These are phyloP conservation scores for Scolopax bukidnonensis DNA, from an alignment of 2,797 vertebrate species.

Conservation along the genomic window DNA sequence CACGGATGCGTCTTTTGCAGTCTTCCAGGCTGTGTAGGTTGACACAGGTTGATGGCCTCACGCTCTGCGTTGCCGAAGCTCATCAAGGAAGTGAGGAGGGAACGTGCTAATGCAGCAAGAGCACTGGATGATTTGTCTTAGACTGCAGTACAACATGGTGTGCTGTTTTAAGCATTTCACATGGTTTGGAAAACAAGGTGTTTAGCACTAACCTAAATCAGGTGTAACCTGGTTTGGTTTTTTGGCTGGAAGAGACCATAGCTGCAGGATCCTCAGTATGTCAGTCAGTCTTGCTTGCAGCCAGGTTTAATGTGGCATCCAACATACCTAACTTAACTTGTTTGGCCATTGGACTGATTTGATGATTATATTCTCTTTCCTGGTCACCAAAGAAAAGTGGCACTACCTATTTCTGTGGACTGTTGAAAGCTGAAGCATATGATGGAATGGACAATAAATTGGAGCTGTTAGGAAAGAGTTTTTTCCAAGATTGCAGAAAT, in stretches of 20 bases:
- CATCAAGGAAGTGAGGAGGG: not conserved
- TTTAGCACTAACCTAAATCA: not conserved
- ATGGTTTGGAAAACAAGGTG: not conserved
- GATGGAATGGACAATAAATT: not conserved
- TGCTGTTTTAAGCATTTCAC: not conserved
- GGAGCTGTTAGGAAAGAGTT: not conserved
- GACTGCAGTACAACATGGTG: not conserved
- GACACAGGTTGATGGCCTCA: rapidly evolving
- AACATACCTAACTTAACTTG: rapidly evolving
- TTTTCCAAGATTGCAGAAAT: not conserved
- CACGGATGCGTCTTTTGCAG: not conserved
- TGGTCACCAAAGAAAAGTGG: not conserved
- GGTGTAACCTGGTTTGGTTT: rapidly evolving
- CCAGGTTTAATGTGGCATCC: not conserved
- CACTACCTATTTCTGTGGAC: rapidly evolving
- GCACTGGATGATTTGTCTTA: not conserved
- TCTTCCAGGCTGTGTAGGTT: not conserved
- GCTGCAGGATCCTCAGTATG: not conserved
- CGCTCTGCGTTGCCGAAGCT: rapidly evolving
- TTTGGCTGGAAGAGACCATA: not conserved
- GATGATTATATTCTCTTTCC: not conserved
- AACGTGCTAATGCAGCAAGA: not conserved
- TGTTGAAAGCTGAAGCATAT: rapidly evolving
- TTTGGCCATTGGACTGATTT: not conserved
- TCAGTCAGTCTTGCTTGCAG: not conserved